Percentiles rank a stretch among this genome's conserved stretches.
Evolutionary conservation across 2,888 invertebrate species (phyloP).

Genomic region (Ypsolopha sequella): DNA sequence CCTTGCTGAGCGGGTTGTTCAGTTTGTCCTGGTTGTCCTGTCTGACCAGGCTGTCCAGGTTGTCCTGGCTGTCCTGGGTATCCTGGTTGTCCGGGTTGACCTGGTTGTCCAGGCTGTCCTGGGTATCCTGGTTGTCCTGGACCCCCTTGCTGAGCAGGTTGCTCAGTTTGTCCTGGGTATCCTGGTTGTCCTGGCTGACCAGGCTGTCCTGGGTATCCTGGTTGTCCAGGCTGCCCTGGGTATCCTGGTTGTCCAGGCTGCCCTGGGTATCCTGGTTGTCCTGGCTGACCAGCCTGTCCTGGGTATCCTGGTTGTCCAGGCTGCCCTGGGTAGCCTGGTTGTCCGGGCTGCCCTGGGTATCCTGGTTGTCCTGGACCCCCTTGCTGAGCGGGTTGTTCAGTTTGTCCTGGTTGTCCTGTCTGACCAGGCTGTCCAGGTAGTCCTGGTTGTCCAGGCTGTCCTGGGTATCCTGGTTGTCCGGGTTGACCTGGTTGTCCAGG

Average conservation of each 20-base stretch:
- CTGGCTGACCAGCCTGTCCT: constrained; percentile 22
- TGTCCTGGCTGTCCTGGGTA: constrained; percentile 16
- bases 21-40: constrained; percentile 8
- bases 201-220: constrained; percentile 5
- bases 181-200: constrained; percentile 7
- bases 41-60: constrained; percentile 1
- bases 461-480: constrained; percentile 19
- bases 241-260: constrained; percentile 4
- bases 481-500: constrained; percentile 10
- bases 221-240: constrained; percentile 3
- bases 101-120: constrained; percentile 16
- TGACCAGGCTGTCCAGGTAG: constrained; percentile 19
- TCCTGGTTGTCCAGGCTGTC: constrained; percentile 14
- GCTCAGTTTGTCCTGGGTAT: constrained; percentile 3
- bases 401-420: constrained; percentile 19
- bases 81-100: constrained; percentile 14
- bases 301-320: constrained; percentile 11
- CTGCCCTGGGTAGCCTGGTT: constrained; percentile 15
- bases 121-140: constrained; percentile 5
- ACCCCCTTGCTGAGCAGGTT: constrained; percentile 4
- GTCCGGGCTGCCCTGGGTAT: constrained; percentile 17
- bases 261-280: constrained; percentile 6
- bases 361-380: constrained; percentile 18
- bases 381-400: constrained; percentile 6
- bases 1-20: too few species aligned